Evolutionary conservation across 1,140 invertebrate species (phyloP), one percentile per base, ranked within the genome.

Genomic region (Heliconius himera): DNA sequence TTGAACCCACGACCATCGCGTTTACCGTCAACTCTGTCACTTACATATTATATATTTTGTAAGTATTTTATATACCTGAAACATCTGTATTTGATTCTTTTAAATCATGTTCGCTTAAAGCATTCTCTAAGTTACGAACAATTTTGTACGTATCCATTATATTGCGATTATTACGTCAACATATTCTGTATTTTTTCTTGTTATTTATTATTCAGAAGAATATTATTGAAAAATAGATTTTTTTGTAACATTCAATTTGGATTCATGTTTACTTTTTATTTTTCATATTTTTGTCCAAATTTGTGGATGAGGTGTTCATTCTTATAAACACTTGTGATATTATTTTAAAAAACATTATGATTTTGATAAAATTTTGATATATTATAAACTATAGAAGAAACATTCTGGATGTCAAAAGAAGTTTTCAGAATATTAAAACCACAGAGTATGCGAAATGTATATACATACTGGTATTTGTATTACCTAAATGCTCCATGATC

Each of bases 61-160:
- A 8, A 9, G 8, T 56, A 56, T 3, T 66, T 26, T 66, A 26
- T 66, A 66, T 66, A 66, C 60, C 60, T 66, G 60, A 29, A 1
- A 66, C 13, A 29, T 66, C 22, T 66, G 9, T 29, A 29, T 66
- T 66, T 66, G 13, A 66, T 66, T 66, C 60, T 66, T 66, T 66
- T 16, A 66, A 66, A 66, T 66, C 60, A 11, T 66, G 60, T 1
- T 29, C 11, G 26, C 60, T 66, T 11, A 66, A 29, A 3, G 60
- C 60, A 5, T 66, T 66, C 6, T 66, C 60, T 1, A 66, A 66
- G 0, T 66, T 13, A 29, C 26, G 60, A 22, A 66, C 60, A 16
- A 66, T 29, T 16, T 66, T 66, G 26, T 66, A 66, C 11, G 60
- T 66, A 66, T 66, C 16, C 60, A 66, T 66, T 66, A 16, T 66